Base-by-base conservation (phyloP, 2,888 invertebrate species). In the Lysandra bellargus region DNA sequence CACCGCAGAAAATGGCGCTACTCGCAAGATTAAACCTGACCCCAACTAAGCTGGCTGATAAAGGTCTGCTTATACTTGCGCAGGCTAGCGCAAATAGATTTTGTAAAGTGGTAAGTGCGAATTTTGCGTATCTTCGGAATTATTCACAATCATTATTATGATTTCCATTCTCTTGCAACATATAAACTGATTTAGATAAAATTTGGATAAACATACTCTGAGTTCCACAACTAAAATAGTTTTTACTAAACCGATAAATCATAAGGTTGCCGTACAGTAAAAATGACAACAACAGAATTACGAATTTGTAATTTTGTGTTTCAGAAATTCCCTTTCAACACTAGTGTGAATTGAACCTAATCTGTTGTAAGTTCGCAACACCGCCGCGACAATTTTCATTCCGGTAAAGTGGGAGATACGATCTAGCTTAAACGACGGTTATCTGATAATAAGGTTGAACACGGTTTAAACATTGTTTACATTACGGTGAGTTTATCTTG, bases 381-480 rank as follows among this genome's bases (percentile, higher is more conserved):
- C 30, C 30, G 53, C 33, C 17, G 37, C 37, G 57, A 53, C 33
- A 76, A 53, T 57, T 76, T 33, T 30, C 76, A 76, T 76, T 57
- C 57, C 30, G 6, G 53, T 76, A 75, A 61, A 69, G 64, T 33
- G 30, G 33, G 53, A 75, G 75, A 49, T 75, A 49, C 75, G 9
- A 75, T 75, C 75, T 75, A 5, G 44, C 30, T 75, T 75, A 75
- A 75, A 49, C 53, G 75, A 30, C 49, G 49, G 75, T 75, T 75
- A 44, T 75, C 75, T 75, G 49, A 75, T 75, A 75, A 44, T 40
- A 53, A 30, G 30, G n/a, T 75, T 75, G 33, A 69, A 33, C 69
- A 69, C 69, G 33, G 69, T 69, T 33, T 69, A 33, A 23, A 17
- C 14, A 69, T 12, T 69, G 69, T 17, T 69, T 37, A 69, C 69